Evolutionary conservation across 2,888 invertebrate species (phyloP).

Genomic region (Lutraria lutraria): DNA sequence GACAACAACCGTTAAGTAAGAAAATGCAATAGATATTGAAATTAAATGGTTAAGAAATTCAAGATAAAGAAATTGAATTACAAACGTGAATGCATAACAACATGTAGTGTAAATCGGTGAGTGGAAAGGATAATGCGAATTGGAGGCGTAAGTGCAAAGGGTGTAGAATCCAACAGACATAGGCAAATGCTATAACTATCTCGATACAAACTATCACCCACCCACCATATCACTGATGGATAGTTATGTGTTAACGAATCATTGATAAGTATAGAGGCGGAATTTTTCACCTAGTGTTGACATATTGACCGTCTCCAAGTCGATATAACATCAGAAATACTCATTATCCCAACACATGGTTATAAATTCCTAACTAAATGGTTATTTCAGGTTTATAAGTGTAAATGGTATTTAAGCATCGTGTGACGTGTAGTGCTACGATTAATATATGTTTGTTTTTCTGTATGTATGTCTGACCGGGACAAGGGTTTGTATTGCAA

Average conservation of each 20-base stretch:
- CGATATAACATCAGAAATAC: background rate
- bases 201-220: background rate
- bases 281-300: background rate
- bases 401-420: background rate
- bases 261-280: background rate
- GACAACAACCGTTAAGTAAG: too few relatives aligned
- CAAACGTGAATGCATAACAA: background rate
- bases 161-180: background rate
- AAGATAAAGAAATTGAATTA: background rate
- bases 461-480: conserved; percentile 77
- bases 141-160: background rate
- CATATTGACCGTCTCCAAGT: background rate
- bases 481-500: conserved; percentile 82
- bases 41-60: background rate
- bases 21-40: too few relatives aligned
- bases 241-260: background rate
- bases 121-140: background rate
- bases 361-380: background rate
- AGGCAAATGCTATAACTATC: background rate
- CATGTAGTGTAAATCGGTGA: background rate
- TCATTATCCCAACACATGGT: background rate
- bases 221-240: background rate
- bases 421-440: background rate
- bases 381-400: background rate
- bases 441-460: background rate